Evolutionary conservation across 2,797 vertebrate genomes (phyloP).

Genomic region (Paramormyrops hopkinsi): DNA sequence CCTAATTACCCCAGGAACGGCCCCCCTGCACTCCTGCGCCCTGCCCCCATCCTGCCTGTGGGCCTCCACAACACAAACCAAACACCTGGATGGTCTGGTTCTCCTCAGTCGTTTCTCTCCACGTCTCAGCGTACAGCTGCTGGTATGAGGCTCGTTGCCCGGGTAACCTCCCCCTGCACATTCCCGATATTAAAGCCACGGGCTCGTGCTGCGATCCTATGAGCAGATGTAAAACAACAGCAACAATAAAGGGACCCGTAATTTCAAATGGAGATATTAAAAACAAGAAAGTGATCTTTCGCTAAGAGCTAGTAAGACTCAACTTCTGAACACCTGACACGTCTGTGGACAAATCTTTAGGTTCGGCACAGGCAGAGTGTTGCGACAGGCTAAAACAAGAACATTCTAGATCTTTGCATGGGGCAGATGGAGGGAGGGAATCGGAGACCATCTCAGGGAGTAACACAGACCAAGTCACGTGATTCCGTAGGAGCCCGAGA

Average conservation of each 20-base stretch:
- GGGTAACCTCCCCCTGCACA: background rate
- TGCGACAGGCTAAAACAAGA: background rate
- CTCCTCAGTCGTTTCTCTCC: background rate
- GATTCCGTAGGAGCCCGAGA: background rate
- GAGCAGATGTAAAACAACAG: background rate
- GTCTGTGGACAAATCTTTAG: background rate
- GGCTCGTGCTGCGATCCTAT: background rate
- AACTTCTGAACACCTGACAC: background rate
- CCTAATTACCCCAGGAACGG: background rate
- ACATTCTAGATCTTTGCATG: background rate
- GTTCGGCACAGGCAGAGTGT: background rate
- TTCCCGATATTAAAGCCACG: background rate
- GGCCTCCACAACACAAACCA: background rate
- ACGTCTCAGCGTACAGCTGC: background rate
- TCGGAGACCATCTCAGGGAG: background rate
- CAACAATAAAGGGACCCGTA: background rate
- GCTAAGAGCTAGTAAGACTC: background rate
- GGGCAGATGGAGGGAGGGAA: background rate
- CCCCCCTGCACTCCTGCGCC: background rate
- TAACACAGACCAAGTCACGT: background rate
- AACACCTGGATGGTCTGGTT: background rate
- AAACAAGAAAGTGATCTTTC: background rate
- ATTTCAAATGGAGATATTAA: background rate
- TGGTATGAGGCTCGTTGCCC: background rate
- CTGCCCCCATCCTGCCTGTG: background rate